Evolutionary conservation across 2,113 vertebrate species (phyloP).

Genomic region (Aspiorhynchus laticeps): DNA sequence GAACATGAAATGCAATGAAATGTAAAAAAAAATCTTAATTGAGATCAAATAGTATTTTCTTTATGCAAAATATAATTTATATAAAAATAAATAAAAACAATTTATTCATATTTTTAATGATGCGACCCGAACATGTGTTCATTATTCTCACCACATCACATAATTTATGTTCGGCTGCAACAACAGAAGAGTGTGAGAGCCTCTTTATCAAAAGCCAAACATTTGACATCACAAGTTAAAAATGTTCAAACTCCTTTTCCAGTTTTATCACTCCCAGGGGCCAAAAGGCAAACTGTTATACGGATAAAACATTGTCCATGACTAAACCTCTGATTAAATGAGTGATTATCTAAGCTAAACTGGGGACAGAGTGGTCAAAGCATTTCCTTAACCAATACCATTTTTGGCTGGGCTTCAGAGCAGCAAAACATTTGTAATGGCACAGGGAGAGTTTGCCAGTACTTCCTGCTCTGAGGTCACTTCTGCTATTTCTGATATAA

Average conservation of each 20-base stretch:
- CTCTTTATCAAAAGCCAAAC: conserved; percentile 7
- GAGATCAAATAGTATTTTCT: background rate
- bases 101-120: background rate
- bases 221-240: background rate
- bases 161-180: background rate
- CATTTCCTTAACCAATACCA: background rate
- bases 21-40: no score
- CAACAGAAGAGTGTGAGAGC: background rate
- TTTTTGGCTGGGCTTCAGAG: background rate
- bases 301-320: background rate
- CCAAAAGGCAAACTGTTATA: background rate
- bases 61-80: background rate
- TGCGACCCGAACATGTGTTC: background rate
- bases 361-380: background rate
- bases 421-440: background rate
- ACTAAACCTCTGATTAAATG: background rate
- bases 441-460: no score
- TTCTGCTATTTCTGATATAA: background rate
- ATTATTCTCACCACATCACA: background rate
- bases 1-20: no score
- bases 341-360: background rate
- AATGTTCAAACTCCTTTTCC: background rate
- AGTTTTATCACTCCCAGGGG: background rate
- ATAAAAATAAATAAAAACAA: background rate
- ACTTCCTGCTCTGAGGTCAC: conserved; percentile 20